These are phyloP conservation scores for Dysmachus trigonus DNA, from an alignment of 2,888 invertebrate genomes.

Conservation along the genomic window DNA sequence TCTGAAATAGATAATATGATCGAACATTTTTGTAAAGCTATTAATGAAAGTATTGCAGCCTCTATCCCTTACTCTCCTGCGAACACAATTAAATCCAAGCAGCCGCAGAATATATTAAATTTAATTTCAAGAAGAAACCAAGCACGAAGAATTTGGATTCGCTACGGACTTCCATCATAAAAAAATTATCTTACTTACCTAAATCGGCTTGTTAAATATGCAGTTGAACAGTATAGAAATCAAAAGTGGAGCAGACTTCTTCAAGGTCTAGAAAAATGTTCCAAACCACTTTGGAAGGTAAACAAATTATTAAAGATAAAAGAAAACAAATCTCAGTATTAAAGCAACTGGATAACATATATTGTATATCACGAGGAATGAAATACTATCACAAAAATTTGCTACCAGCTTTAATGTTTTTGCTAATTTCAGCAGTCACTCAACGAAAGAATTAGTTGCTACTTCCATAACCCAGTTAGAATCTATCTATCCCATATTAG, in stretches of 20 bases:
- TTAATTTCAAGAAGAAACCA: background rate
- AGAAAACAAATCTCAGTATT: background rate
- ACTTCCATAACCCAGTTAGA: background rate
- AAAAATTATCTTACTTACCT: background rate
- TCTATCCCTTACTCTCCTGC: background rate
- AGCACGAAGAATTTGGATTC: background rate
- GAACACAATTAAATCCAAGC: background rate
- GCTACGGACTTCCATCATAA: background rate
- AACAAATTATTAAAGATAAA: background rate
- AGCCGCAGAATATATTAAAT: background rate
- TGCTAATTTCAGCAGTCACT: background rate
- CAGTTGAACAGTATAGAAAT: background rate
- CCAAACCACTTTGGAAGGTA: background rate
- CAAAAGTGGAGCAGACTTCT: background rate
- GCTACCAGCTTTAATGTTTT: background rate
- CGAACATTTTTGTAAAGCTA: background rate
- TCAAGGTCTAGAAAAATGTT: background rate
- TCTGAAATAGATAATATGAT: background rate
- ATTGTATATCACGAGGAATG: background rate
- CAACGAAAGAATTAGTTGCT: background rate
- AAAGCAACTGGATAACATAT: background rate
- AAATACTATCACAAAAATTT: background rate
- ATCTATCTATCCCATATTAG: background rate
- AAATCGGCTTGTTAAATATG: background rate
- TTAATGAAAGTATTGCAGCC: background rate